Conservation (phyloP, 2,888 invertebrate species). For the Odontocolon sp. region DNA sequence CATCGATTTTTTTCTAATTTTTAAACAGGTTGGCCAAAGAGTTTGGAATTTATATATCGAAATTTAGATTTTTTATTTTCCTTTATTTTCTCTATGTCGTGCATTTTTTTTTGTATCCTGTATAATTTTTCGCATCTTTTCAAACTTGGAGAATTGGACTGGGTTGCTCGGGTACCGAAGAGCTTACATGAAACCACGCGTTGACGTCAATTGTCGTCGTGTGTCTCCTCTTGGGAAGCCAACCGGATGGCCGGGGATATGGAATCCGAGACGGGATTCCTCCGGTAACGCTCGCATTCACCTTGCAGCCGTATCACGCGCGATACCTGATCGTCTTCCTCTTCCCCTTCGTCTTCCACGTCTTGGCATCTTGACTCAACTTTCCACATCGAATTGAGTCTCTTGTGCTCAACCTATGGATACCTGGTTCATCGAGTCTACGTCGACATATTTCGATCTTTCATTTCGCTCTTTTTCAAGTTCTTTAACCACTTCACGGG, state of each 20-base stretch:
- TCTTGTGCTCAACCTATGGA: neutral
- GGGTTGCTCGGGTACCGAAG: conserved; percentile 15
- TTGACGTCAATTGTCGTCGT: conserved; percentile 38
- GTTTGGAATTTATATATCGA: too few species aligned
- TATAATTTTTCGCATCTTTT: neutral
- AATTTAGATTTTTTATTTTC: neutral
- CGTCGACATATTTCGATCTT: neutral
- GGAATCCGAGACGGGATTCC: conserved; percentile 51
- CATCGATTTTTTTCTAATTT: too few species aligned
- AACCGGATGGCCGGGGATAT: neutral
- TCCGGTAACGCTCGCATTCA: conserved; percentile 41
- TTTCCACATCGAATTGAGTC: conserved; percentile 37
- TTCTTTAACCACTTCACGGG: too few species aligned
- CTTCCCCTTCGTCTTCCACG: neutral
- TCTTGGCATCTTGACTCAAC: conserved; percentile 25
- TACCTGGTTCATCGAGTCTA: neutral
- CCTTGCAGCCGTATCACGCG: conserved; percentile 20
- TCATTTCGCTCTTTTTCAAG: too few species aligned
- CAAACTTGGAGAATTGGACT: neutral
- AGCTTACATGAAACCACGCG: neutral
- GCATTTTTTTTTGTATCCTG: neutral
- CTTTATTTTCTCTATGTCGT: neutral
- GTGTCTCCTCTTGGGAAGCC: conserved; percentile 21
- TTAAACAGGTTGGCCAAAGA: too few species aligned
- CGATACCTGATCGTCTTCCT: conserved; percentile 46